Evolutionary conservation across 2,113 vertebrate genomes (phyloP).

Genomic region (Orcinus orca): DNA sequence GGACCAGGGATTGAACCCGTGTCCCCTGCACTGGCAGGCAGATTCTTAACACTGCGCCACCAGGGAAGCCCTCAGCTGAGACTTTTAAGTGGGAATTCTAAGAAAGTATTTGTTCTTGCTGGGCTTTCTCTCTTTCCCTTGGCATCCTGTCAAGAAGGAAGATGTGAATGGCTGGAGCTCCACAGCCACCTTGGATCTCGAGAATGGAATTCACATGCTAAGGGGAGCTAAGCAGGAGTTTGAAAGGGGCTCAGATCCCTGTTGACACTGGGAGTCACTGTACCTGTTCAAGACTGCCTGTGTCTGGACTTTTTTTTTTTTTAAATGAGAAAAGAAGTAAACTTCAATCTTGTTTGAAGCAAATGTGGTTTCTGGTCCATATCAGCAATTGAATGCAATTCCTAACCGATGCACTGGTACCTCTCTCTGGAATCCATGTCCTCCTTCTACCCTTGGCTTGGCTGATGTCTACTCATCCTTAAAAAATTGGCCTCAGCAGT

Average conservation of each 20-base stretch:
- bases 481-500: background rate
- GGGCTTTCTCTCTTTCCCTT: background rate
- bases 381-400: background rate
- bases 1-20: no score
- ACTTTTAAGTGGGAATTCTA: background rate
- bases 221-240: background rate
- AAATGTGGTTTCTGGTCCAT: background rate
- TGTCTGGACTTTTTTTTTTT: background rate
- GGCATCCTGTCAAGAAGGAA: background rate
- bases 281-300: background rate
- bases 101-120: background rate
- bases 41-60: no score
- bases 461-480: background rate
- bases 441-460: background rate
- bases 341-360: background rate
- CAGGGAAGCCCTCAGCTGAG: background rate
- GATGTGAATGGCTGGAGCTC: background rate
- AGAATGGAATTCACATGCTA: background rate
- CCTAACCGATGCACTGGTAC: background rate
- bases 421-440: background rate
- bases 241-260: background rate
- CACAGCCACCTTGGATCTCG: background rate
- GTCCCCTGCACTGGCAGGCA: no score
- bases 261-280: background rate
- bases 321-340: background rate